These are phyloP conservation scores for Lophura nycthemera DNA, from an alignment of 2,113 vertebrate species.

Conservation along the genomic window DNA sequence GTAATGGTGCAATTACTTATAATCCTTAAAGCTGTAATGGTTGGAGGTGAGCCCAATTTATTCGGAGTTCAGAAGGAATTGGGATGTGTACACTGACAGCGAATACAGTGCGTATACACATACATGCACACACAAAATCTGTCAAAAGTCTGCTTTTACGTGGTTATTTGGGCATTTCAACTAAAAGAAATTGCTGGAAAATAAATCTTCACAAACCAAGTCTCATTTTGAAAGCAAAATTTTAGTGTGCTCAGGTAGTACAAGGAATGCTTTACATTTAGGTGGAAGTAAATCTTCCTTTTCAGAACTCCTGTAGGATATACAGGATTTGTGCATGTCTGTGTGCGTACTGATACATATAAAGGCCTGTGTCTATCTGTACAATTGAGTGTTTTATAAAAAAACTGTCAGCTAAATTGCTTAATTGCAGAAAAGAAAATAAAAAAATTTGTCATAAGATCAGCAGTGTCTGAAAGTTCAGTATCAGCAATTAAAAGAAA, in stretches of 20 bases:
- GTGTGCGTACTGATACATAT: rapidly evolving
- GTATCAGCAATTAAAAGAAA: conserved; percentile 62
- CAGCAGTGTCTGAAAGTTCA: conserved; percentile 55
- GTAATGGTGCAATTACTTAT: conserved; percentile 73
- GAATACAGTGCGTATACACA: background rate
- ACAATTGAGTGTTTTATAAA: background rate
- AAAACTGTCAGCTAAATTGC: conserved; percentile 6
- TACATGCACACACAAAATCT: background rate
- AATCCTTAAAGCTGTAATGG: conserved; percentile 74
- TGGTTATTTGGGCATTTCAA: background rate
- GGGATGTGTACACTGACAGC: conserved; percentile 71
- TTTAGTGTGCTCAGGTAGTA: background rate
- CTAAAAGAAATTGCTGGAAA: background rate
- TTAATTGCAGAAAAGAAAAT: conserved; percentile 50
- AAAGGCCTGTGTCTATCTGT: background rate
- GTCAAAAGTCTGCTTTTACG: background rate
- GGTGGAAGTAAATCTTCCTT: background rate
- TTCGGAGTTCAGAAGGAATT: conserved; percentile 74
- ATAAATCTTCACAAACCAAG: background rate
- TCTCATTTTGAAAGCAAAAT: background rate
- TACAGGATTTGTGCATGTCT: background rate
- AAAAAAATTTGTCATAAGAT: conserved; percentile 42
- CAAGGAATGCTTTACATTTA: background rate
- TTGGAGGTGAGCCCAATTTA: conserved; percentile 37
- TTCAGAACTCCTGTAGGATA: background rate